phyloP scores from a whole-genome alignment of 1,140 invertebrate species.

The Atta cephalotes region DNA sequence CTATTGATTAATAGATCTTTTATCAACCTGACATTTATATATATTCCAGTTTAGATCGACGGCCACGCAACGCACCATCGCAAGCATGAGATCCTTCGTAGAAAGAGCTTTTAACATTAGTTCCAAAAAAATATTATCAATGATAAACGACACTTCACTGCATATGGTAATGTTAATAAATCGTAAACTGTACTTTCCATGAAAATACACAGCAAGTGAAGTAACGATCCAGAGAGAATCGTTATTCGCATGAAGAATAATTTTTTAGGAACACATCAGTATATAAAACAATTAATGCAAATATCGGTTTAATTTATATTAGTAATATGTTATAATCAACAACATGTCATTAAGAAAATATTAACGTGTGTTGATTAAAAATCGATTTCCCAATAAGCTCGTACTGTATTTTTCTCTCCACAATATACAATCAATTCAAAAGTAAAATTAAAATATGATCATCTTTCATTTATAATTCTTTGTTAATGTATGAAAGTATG shows the following conservation, averaged over 20 bases:
- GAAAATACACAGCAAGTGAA: not conserved
- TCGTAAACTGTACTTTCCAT: not conserved
- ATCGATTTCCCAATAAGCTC: not conserved
- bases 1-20: not conserved
- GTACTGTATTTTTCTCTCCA: not conserved
- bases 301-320: too few relatives aligned
- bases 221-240: not conserved
- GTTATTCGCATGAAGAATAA: not conserved
- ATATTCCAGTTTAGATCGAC: slow-evolving; percentile 58
- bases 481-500: not conserved
- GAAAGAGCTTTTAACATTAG: slow-evolving; percentile 79
- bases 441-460: not conserved
- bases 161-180: slow-evolving; percentile 7
- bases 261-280: not conserved
- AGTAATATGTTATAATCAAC: not conserved
- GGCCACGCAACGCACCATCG: slow-evolving; percentile 26
- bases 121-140: slow-evolving; percentile 11
- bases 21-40: not conserved
- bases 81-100: slow-evolving; percentile 81
- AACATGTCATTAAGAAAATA: not conserved
- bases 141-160: not conserved
- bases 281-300: too few relatives aligned
- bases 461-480: not conserved
- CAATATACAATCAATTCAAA: not conserved
- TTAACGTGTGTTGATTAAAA: not conserved